phyloP scores from a whole-genome alignment of 2,888 invertebrate genomes.

The Blastobasis adustella region DNA sequence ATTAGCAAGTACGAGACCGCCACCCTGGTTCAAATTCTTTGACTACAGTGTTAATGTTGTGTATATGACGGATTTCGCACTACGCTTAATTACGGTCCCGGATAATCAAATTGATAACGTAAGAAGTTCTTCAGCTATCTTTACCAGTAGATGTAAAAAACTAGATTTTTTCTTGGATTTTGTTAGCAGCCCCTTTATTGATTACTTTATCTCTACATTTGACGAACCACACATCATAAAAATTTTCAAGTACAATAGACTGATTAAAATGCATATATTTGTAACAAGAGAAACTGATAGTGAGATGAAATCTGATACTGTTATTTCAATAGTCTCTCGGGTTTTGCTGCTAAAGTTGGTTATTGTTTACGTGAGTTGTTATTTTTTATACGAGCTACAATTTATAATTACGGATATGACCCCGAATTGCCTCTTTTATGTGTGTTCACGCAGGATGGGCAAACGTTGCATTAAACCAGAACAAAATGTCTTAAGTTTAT shows the following conservation, averaged over 20 bases:
- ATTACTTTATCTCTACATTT: slow-evolving; percentile 30
- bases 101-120: slow-evolving; percentile 25
- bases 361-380: background rate
- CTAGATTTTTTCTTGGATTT: slow-evolving; percentile 41
- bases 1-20: slow-evolving; percentile 22
- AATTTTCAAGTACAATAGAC: slow-evolving; percentile 32
- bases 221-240: slow-evolving; percentile 19
- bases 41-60: slow-evolving; percentile 38
- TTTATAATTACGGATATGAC: background rate
- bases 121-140: slow-evolving; percentile 29
- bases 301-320: slow-evolving; percentile 22
- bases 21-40: slow-evolving; percentile 37
- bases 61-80: slow-evolving; percentile 39
- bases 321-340: slow-evolving; percentile 15
- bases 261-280: slow-evolving; percentile 30
- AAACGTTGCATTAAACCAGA: background rate
- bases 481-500: background rate
- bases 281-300: slow-evolving; percentile 23
- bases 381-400: background rate
- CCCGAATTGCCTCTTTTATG: background rate
- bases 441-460: background rate
- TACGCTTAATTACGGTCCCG: slow-evolving; percentile 43
- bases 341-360: background rate
- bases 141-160: slow-evolving; percentile 46
- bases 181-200: slow-evolving; percentile 41